Evolutionary conservation across 2,797 vertebrate genomes (phyloP), one percentile per base, ranked within the genome.

Genomic region (Sternotherus odoratus): DNA sequence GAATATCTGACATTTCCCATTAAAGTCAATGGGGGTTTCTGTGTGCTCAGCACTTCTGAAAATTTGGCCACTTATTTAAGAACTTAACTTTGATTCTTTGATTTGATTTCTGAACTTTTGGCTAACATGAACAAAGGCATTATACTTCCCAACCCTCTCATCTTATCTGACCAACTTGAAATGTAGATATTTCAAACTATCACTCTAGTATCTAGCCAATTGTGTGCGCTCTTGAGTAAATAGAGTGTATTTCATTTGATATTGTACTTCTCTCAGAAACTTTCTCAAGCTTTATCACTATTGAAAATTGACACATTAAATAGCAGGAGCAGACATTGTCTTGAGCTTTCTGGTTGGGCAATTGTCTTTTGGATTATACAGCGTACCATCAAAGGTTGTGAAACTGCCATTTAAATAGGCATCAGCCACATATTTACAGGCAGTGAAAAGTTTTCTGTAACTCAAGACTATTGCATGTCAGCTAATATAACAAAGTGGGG

Each of bases 331-430:
- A 75, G 72, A 75, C 13, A 30, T 15, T 33, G 3, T 87, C 86
- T 90, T 87, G 77, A 89, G 56, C 30, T 87, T 92, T 85, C 33
- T 50, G 39, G 6, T 28, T 26, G 33, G 84, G 33, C 69, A 85
- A 9, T 78, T 94, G 84, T 60, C 19, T 90, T 74, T 90, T 1
- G 1, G 82, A 80, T 78, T 89, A 51, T 72, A 66, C 36, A 84
- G 48, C 50, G 49, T 49, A 82, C 36, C 30, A 86, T 79, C 4
- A 0, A 86, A 86, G 91, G 84, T 60, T 90, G 89, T 79, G 78
- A 94, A 92, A 84, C 91, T 96, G 92, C 81, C 86, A 90, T 80
- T 96, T 89, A 84, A 91, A 81, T 50, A 86, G 85, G 77, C 91
- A 83, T 86, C 92, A 93, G 77, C 79, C 83, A 84, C 77, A 78